Base-by-base conservation (phyloP, 1,140 invertebrate genomes). In the Apis florea region DNA sequence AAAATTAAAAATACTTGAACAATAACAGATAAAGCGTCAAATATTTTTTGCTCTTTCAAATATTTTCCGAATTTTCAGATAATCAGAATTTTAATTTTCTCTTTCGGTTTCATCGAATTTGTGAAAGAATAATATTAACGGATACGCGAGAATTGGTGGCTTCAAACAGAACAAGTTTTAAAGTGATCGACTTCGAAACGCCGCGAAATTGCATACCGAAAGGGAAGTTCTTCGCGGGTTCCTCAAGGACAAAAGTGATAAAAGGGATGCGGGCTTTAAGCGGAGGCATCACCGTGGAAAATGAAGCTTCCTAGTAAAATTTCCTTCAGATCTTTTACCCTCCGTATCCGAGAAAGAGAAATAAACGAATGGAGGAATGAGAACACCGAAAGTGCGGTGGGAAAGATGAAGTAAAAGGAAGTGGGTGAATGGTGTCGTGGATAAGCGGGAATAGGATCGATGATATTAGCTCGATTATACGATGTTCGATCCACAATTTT, bases 251-350 rank as follows among this genome's bases (percentile, higher is more conserved):
- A 40, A 54, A 26, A 15, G 61, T 49, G 81, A 88, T 59, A 73
- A 80, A 67, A 79, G 73, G 64, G 75, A 85, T 84, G 85, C 88
- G 83, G 79, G 87, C 85, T 89, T 90, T 88, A 90, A 92, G 70
- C 90, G 86, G 82, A 89, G 86, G 86, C 90, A 90, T 69, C 84
- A 80, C 84, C 81, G 82, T 90, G 91, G 89, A 91, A 92, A 92
- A 92, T 91, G 91, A 92, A 91, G 90, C 90, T 83, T 83, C 85
- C 88, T 68, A 81, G 85, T 81, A 85, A 91, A 90, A 91, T 90
- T 90, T 88, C 84, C 83, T 88, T 88, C 80, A 75, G 79, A 87
- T 90, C 87, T 87, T 84, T 63, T 40, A 59, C 88, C 49, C 71
- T 66, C 40, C 71, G 49, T 86, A 76, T 80, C 72, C 26, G 82